Conservation (phyloP, 2,888 invertebrate species). For the Dione juno region DNA sequence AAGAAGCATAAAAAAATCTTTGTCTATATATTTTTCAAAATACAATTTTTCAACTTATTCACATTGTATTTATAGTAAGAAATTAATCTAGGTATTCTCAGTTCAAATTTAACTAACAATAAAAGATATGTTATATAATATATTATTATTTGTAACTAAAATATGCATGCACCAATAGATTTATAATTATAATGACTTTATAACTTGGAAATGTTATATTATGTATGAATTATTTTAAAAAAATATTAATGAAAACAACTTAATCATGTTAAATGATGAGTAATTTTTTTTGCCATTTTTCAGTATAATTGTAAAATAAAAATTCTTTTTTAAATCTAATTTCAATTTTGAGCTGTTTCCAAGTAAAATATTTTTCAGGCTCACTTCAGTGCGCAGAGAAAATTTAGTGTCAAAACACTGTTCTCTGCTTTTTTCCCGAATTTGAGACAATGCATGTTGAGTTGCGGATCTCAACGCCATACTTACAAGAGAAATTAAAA, state of each 20-base stretch:
- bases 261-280: neutral
- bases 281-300: neutral
- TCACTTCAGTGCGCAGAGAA: no score
- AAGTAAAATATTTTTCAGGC: no score
- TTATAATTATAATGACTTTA: slow-evolving; percentile 12
- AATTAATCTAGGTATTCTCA: slow-evolving; percentile 52
- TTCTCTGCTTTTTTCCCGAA: no score
- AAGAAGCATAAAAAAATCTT: neutral
- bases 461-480: no score
- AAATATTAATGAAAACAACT: neutral
- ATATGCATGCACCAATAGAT: slow-evolving; percentile 28
- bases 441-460: no score
- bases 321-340: neutral
- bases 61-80: slow-evolving; percentile 47
- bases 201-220: neutral
- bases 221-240: neutral
- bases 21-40: neutral
- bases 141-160: slow-evolving; percentile 35
- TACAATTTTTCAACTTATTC: slow-evolving; percentile 15
- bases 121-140: slow-evolving; percentile 41
- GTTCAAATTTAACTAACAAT: slow-evolving; percentile 53
- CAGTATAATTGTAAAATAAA: slow-evolving; percentile 1
- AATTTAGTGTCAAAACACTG: no score
- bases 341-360: no score
- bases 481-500: slow-evolving; percentile 38